A percentile compares a stretch with the other conserved stretches of the same genome.
Conservation (phyloP, 2,113 vertebrate species). For the Ictidomys tridecemlineatus region DNA sequence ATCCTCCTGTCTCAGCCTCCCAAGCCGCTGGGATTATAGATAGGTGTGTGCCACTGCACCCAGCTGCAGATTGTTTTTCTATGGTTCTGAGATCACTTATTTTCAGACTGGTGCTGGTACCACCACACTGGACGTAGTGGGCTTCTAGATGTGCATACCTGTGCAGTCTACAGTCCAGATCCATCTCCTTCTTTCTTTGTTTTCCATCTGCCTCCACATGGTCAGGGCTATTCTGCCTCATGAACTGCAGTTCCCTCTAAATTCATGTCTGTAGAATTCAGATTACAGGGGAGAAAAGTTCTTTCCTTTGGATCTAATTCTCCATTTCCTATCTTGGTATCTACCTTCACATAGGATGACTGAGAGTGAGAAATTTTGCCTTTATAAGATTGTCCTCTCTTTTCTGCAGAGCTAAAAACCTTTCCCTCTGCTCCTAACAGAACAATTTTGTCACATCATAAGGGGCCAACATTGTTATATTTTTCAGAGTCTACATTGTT, state of each 20-base stretch:
- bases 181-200: not conserved
- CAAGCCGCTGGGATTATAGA: no score
- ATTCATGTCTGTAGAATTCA: slow-evolving; percentile 17
- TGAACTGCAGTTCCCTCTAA: not conserved
- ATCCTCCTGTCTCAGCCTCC: no score
- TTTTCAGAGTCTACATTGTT: slow-evolving; percentile 39
- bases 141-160: not conserved
- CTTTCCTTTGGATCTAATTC: not conserved
- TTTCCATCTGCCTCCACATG: not conserved
- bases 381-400: not conserved
- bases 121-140: not conserved
- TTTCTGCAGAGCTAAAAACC: not conserved
- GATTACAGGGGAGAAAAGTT: not conserved
- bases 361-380: slow-evolving; percentile 8
- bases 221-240: not conserved
- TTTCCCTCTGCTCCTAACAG: not conserved
- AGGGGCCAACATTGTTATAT: not conserved
- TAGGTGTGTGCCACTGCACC: no score
- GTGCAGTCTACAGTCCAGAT: not conserved
- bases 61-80: not conserved
- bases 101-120: not conserved
- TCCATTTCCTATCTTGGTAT: slow-evolving; percentile 23
- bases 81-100: not conserved
- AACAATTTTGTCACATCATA: not conserved
- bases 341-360: not conserved